phyloP scores from a whole-genome alignment of 2,113 vertebrate genomes.

The Puntigrus tetrazona region DNA sequence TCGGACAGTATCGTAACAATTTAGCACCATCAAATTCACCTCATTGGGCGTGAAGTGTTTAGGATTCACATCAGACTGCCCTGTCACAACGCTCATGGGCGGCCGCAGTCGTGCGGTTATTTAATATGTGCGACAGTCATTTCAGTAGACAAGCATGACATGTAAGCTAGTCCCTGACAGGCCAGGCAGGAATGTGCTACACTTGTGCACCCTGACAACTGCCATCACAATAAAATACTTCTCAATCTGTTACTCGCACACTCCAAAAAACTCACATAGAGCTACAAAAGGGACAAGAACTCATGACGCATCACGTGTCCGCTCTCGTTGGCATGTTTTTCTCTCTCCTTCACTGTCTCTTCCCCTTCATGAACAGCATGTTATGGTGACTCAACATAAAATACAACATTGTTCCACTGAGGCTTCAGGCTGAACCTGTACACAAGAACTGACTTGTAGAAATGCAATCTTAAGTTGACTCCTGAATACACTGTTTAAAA shows the following conservation, averaged over 20 bases:
- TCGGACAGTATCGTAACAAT: slow-evolving; percentile 2
- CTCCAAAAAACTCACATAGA: background rate
- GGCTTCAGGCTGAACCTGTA: slow-evolving; percentile 13
- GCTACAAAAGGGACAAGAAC: slow-evolving; percentile 10
- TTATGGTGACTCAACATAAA: slow-evolving; percentile 23
- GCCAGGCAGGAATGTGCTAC: slow-evolving; percentile 20
- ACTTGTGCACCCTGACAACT: slow-evolving; percentile 27
- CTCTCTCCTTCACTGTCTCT: background rate
- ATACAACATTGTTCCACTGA: background rate
- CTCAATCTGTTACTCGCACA: background rate
- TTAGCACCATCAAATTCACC: slow-evolving; percentile 18
- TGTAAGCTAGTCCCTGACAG: slow-evolving; percentile 28
- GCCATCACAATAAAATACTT: slow-evolving; percentile 28
- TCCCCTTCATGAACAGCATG: background rate
- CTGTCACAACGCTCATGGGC: slow-evolving; percentile 9
- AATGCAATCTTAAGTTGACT: background rate
- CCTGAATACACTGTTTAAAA: background rate
- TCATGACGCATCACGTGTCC: background rate
- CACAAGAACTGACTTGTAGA: background rate
- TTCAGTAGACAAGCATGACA: slow-evolving; percentile 26
- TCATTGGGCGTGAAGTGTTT: slow-evolving; percentile 1
- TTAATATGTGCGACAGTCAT: slow-evolving; percentile 35
- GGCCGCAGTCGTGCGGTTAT: background rate
- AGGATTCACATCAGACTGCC: slow-evolving; percentile 9
- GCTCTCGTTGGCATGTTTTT: background rate